Conservation (phyloP, 2,888 invertebrate genomes). For the Clanis bilineata region DNA sequence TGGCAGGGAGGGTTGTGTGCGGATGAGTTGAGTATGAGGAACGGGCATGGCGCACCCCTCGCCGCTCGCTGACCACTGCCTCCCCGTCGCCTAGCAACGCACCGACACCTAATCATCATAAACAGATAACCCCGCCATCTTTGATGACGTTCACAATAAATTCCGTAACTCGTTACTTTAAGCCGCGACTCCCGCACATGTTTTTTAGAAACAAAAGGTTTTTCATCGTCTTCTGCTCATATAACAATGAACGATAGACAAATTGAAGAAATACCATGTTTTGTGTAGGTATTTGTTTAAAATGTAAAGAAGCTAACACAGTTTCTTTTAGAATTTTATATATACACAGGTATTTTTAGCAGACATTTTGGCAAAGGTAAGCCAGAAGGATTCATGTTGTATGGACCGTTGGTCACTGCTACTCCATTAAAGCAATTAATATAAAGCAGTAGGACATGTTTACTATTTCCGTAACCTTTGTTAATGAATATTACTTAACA, state of each 20-base stretch:
- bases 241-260: no score
- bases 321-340: no score
- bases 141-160: slow-evolving; percentile 50
- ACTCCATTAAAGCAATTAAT: neutral
- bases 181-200: no score
- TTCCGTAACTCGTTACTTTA: slow-evolving; percentile 18
- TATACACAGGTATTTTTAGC: no score
- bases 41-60: no score
- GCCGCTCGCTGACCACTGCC: slow-evolving; percentile 66
- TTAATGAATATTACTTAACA: neutral
- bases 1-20: slow-evolving; percentile 50
- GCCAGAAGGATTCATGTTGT: no score
- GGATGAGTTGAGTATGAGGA: slow-evolving; percentile 71
- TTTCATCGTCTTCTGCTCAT: neutral
- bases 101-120: slow-evolving; percentile 78
- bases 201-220: neutral
- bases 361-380: no score
- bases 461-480: neutral
- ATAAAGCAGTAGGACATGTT: neutral
- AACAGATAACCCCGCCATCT: slow-evolving; percentile 72
- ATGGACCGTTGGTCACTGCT: neutral
- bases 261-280: no score
- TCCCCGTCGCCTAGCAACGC: slow-evolving; percentile 76
- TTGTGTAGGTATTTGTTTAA: no score
- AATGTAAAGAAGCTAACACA: no score